Conservation (phyloP, 2,888 invertebrate species). For the Dioctria linearis region DNA sequence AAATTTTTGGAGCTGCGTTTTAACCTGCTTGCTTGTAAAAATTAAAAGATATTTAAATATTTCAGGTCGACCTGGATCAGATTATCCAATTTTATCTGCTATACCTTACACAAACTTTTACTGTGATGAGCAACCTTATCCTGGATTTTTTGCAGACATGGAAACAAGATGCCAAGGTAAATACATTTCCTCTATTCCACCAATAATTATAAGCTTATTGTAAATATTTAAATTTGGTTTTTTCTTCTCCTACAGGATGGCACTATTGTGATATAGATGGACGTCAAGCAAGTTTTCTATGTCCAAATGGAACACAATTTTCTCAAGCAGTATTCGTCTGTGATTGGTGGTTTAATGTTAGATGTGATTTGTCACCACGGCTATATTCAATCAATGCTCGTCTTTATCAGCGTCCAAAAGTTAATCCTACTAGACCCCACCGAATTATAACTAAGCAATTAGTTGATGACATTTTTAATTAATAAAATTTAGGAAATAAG, state of each 20-base stretch:
- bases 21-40: too few relatives aligned
- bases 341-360: conserved; percentile 80
- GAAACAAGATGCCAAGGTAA: conserved; percentile 87
- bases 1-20: too few relatives aligned
- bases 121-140: conserved; percentile 90
- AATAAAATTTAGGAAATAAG: conserved; percentile 59
- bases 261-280: conserved; percentile 82
- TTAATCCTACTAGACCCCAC: conserved; percentile 82
- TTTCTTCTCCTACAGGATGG: conserved; percentile 61
- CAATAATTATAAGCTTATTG: not conserved
- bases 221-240: too few relatives aligned
- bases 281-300: conserved; percentile 88
- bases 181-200: not conserved
- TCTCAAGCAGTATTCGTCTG: conserved; percentile 77
- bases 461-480: conserved; percentile 85
- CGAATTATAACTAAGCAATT: conserved; percentile 87
- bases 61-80: conserved; percentile 90
- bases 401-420: conserved; percentile 83
- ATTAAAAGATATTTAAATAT: conserved; percentile 60
- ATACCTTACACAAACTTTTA: conserved; percentile 93
- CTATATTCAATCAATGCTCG: conserved; percentile 89
- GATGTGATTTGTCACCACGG: conserved; percentile 85
- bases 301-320: conserved; percentile 88
- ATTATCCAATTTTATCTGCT: conserved; percentile 87
- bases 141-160: conserved; percentile 91